Base-by-base conservation (phyloP, 1,140 invertebrate species). In the Ephestia elutella region DNA sequence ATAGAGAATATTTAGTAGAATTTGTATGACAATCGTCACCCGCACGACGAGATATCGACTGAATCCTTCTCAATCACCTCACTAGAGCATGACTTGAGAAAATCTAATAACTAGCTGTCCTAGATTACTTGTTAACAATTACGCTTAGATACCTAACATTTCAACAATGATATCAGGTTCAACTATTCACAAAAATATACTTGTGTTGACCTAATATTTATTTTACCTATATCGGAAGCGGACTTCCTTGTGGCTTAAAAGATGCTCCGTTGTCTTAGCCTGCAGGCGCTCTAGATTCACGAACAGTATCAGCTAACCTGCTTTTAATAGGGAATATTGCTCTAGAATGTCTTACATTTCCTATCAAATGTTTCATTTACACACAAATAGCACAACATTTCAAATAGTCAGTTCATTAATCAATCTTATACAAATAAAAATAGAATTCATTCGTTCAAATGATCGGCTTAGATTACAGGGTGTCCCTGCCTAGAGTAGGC, bases 401-500 rank as follows among this genome's bases (percentile, higher is more conserved):
- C 19, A 15, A 53, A 53, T 3, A 25, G 18, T 21, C 50, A 53
- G 50, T 53, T 53, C 50, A 53, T 25, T 25, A 53, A 25, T 53
- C 49, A 50, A 44, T 20, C 18, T 25, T 53, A 25, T 25, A 53
- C 49, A 53, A 53, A 53, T 53, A 25, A 53, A 53, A 53, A 53
- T 53, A 53, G 21, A 53, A 53, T 53, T 21, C 50, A 53, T 53
- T 21, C 50, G 21, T 25, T 25, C 20, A 53, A 50, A 50, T 20
- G 10, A 11, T 53, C 13, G 9, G 30, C 30, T 32, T 32, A 32
- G 9, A 11, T 32, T 32, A 32, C 30, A 44, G 13, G 13, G 38
- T 5, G 38, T 44, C n/a, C 11, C 30, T 32, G 30, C 8, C 30
- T 32, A 32, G 38, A 60, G 66, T 67, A 57, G 50, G 59, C 59